These are phyloP conservation scores for Cyprinodon variegatus DNA, from an alignment of 2,113 vertebrate species.

Conservation along the genomic window DNA sequence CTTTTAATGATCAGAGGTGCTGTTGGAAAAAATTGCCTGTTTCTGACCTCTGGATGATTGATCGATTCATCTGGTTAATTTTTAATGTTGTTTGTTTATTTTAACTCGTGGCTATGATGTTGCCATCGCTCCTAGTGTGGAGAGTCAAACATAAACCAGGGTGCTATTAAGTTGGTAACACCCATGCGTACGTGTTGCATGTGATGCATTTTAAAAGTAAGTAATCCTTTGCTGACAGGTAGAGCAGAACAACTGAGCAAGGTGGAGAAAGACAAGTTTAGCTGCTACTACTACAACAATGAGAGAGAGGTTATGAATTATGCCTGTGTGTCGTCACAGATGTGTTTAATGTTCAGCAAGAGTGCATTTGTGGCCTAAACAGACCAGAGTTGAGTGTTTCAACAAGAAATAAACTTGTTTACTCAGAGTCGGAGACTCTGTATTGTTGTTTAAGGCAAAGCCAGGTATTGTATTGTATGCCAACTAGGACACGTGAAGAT, in stretches of 20 bases:
- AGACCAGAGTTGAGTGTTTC: constrained; percentile 3
- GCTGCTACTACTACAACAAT: background rate
- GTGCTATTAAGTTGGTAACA: too few relatives aligned
- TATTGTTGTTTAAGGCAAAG: background rate
- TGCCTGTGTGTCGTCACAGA: background rate
- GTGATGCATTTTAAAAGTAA: background rate
- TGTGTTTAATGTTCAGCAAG: background rate
- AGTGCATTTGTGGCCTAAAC: constrained; percentile 39
- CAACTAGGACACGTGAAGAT: background rate
- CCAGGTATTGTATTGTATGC: background rate
- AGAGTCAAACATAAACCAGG: too few relatives aligned
- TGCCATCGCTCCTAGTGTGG: too few relatives aligned
- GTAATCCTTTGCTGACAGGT: background rate
- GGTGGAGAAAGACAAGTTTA: background rate
- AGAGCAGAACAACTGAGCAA: background rate
- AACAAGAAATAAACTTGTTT: constrained; percentile 6
- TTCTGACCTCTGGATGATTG: too few relatives aligned
- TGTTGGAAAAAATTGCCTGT: too few relatives aligned
- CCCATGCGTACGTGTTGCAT: background rate
- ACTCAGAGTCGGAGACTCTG: background rate
- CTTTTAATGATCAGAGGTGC: too few relatives aligned
- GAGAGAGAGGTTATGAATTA: background rate
- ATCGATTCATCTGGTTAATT: too few relatives aligned
- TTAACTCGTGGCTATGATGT: background rate
- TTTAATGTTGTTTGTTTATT: background rate